Evolutionary conservation across 2,797 vertebrate species (phyloP).

Genomic region (Euphonia xanthogaster): DNA sequence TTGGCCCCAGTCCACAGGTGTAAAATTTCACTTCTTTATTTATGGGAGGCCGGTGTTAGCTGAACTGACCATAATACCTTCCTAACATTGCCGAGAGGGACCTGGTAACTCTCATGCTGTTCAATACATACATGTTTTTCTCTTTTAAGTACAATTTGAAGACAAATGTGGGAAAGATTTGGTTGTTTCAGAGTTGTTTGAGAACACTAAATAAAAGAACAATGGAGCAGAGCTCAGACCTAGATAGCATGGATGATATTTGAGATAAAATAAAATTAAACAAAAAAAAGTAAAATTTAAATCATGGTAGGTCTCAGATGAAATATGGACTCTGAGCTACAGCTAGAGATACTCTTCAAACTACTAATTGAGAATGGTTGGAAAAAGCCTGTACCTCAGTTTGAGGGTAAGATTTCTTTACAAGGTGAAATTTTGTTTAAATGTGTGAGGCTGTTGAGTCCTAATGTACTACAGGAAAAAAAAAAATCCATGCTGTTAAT

Average conservation of each 20-base stretch:
- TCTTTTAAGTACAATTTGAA: constrained; percentile 7
- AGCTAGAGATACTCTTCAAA: neutral
- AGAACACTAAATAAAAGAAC: neutral
- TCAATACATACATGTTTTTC: neutral
- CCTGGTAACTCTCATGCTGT: neutral
- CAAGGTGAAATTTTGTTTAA: neutral
- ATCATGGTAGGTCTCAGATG: neutral
- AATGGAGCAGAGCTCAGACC: neutral
- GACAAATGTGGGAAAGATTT: neutral
- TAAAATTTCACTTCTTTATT: constrained; percentile 63
- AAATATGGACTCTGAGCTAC: neutral
- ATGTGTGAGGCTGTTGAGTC: neutral
- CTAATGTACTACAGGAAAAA: neutral
- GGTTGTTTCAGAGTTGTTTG: neutral
- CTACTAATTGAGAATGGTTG: neutral
- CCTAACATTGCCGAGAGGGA: neutral
- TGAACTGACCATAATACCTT: constrained; percentile 50
- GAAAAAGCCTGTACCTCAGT: neutral
- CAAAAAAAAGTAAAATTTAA: neutral
- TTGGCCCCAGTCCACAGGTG: constrained; percentile 40
- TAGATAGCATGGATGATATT: neutral
- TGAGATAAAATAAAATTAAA: neutral
- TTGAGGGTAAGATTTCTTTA: neutral
- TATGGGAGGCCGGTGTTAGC: constrained; percentile 30
- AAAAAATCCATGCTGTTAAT: neutral